Percentiles rank a stretch among this genome's conserved stretches.
Conservation (phyloP, 2,113 vertebrate species). For the Ginglymostoma cirratum region DNA sequence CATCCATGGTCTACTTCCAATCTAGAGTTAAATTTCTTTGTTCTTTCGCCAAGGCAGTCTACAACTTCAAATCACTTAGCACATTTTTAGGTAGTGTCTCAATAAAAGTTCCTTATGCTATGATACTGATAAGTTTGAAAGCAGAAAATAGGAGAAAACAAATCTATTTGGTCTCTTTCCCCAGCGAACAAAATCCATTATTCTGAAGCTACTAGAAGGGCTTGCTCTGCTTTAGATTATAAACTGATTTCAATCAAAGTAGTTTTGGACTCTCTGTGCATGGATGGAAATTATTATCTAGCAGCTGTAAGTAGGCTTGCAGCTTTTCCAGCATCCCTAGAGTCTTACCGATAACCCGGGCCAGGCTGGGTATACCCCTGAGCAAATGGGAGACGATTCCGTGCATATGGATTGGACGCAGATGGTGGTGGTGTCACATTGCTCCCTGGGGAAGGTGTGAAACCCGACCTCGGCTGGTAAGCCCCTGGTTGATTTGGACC, state of each 20-base stretch:
- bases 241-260: constrained; percentile 35
- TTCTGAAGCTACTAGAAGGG: constrained; percentile 37
- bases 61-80: constrained; percentile 60
- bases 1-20: constrained; percentile 51
- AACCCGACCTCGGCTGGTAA: constrained; percentile 78
- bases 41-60: constrained; percentile 56
- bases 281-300: constrained; percentile 41
- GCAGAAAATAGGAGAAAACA: constrained; percentile 59
- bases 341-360: constrained; percentile 86
- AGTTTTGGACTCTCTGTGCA: constrained; percentile 50
- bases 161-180: constrained; percentile 53
- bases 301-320: neutral
- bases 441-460: constrained; percentile 75
- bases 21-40: constrained; percentile 56
- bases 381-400: constrained; percentile 80
- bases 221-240: constrained; percentile 37
- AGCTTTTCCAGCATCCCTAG: neutral
- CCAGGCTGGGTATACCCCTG: constrained; percentile 90
- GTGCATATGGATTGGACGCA: constrained; percentile 82
- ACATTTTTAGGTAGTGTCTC: constrained; percentile 68
- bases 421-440: constrained; percentile 77
- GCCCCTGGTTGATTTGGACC: constrained; percentile 60
- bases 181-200: constrained; percentile 44
- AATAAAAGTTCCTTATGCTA: constrained; percentile 46
- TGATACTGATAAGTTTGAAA: constrained; percentile 52